Evolutionary conservation across 2,797 vertebrate species (phyloP), one percentile per base, ranked within the genome.

Genomic region (Acridotheres tristis): DNA sequence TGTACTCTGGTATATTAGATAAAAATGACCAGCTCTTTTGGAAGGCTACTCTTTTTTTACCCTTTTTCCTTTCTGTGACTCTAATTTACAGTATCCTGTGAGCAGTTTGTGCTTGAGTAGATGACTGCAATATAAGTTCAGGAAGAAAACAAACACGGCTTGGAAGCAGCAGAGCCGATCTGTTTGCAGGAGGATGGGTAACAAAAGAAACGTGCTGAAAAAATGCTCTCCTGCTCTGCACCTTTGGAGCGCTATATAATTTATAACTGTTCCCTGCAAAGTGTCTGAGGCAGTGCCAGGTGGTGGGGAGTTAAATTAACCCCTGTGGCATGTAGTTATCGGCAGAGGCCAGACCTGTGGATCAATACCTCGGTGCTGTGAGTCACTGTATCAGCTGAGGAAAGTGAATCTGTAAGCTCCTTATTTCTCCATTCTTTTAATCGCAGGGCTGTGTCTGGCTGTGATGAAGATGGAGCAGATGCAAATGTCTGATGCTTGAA

Each of bases 391-490:
- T 91, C 82, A 94, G 8, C 87, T 53, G 75, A 68, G 93, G 72
- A 91, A 77, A 91, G 90, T 68, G 87, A 90, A 91, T 93, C 78
- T 92, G 59, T 96, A 91, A 96, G 96, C 95, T 97, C 80, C 96
- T 97, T 97, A 96, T 95, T 96, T 94, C 86, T 67, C 88, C 94
- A 95, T 97, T 94, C 95, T 96, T 97, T 94, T 96, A 96, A 93
- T 97, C 82, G 17, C 30, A 10, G 68, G 50, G 15, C 90, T 90
- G 77, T 71, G 82, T 63, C 94, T 97, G 96, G 69, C 95, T 95
- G 89, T 96, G 95, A 97, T 96, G 96, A 97, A 96, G 96, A 96
- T 93, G 94, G 94, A 97, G 90, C 96, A 90, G 89, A 91, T 13
- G 7, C 90, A 95, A 91, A 95, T 87, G 89, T 89, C 83, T 95